Base-by-base conservation (phyloP, 2,888 invertebrate species). In the Kryphioiulus occultus region DNA sequence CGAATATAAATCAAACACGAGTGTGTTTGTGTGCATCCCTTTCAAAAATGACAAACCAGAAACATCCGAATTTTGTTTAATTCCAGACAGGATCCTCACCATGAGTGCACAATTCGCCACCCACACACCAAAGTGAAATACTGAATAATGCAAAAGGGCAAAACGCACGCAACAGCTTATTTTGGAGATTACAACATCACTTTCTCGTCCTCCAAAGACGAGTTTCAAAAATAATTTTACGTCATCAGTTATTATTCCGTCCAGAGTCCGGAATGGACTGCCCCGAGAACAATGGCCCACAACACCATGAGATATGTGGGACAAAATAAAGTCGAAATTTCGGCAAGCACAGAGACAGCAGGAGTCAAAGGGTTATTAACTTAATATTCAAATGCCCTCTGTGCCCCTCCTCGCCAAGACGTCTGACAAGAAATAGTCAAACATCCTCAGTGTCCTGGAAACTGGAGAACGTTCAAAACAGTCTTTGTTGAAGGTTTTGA, bases 131-230 rank as follows among this genome's bases (percentile, higher is more conserved):
- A 30, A 17, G 78, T 78, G 78, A n/a, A n/a, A n/a, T n/a, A n/a
- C n/a, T n/a, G n/a, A 78, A 78, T 78, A 78, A 78, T 78, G 78
- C 78, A 78, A 78, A 78, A 78, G 78, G 30, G 30, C 78, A 78
- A 78, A 78, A 68, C 15, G 30, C 30, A 78, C 30, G 78, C 78
- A 32, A 78, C 30, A 78, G 78, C 30, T 26, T 32, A 15, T 30
- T 78, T 30, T 78, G n/a, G 68, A 68, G 26, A 68, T 78, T 78
- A 78, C 78, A 26, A 26, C 22, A 78, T 78, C 30, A 17, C 78
- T 78, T 78, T 78, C 30, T 30, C 17, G 26, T 68, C 26, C 68
- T 68, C 26, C n/a, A n/a, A 15, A 30, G 3, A 15, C 68, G n/a
- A n/a, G 59, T 59, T 68, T 68, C 12, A 68, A 68, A 68, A 68